A percentile compares a stretch with the other conserved stretches of the same genome.
These are phyloP conservation scores for Orgyia antiqua DNA, from an alignment of 2,888 invertebrate species.

Conservation along the genomic window DNA sequence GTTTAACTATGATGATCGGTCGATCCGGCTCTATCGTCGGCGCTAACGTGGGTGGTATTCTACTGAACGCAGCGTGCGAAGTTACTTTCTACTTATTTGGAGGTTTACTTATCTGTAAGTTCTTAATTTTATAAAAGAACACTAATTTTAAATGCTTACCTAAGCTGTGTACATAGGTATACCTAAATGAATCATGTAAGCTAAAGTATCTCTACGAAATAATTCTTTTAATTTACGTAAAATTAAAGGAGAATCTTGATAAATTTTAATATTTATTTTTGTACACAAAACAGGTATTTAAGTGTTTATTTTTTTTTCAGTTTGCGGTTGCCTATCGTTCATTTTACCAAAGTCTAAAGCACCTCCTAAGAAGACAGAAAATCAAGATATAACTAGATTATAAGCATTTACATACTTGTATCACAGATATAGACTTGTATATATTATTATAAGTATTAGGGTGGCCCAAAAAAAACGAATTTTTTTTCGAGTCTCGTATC, in stretches of 20 bases:
- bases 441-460: background rate
- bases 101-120: slow-evolving; percentile 65
- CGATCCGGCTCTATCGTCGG: slow-evolving; percentile 80
- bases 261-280: no score
- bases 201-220: no score
- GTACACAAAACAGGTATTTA: background rate
- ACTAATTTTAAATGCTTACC: no score
- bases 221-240: no score
- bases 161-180: no score
- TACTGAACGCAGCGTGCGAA: slow-evolving; percentile 79
- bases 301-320: slow-evolving; percentile 36
- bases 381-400: slow-evolving; percentile 15
- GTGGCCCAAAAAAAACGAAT: no score
- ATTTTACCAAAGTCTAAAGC: slow-evolving; percentile 32
- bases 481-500: no score
- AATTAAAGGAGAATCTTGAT: no score
- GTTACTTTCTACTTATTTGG: slow-evolving; percentile 80
- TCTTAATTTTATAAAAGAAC: no score
- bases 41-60: slow-evolving; percentile 78
- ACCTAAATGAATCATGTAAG: no score
- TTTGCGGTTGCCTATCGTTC: slow-evolving; percentile 42
- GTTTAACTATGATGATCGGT: slow-evolving; percentile 79
- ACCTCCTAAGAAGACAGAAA: slow-evolving; percentile 8
- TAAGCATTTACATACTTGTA: slow-evolving; percentile 21
- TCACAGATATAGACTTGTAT: background rate